Evolutionary conservation across 2,797 vertebrate genomes (phyloP), one percentile per base, ranked within the genome.

Genomic region (Urocyon cinereoargenteus): DNA sequence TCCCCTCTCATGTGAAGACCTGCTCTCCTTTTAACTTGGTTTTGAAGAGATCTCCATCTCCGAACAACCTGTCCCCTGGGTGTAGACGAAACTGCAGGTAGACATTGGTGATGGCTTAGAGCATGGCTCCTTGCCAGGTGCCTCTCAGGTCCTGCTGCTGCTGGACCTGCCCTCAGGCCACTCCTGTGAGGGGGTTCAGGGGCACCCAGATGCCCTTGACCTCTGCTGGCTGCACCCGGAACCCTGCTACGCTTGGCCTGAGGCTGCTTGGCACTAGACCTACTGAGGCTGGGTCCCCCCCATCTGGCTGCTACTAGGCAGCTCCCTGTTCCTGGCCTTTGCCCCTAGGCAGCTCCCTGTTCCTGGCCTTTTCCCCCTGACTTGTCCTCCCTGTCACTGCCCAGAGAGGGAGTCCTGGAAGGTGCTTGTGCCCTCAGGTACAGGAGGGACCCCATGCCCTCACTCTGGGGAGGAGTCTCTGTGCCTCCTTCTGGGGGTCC

Each of bases 11-110:
- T 57, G 70, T 87, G 55, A 24, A 77, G 94, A 34, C 84, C 84
- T 89, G 28, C 66, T 77, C 36, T 59, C 34, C 21, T 91, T 90
- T 72, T 94, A 79, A 94, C 77, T 90, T 89, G 89, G 92, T 87
- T 97, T 96, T 64, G 82, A 97, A 97, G 96, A 97, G 97, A 97
- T 93, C 94, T 89, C 96, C 55, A 97, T 96, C 92, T 94, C 97
- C 96, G 96, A 93, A 90, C 97, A 96, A 97, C 96, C 97, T 97
- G 96, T 94, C 85, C 97, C 95, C 93, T 91, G 87, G 97, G 79
- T 78, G 94, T 93, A 94, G 61, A 94, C 73, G 91, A 77, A 73
- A 85, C 95, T 89, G 96, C 66, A 92, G 95, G 94, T 97, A 97
- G 83, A 93, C 96, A 96, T 96, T 94, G 95, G 96, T 92, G 92